Conservation (phyloP, 2,797 vertebrate species). For the Chromobotia macracanthus region DNA sequence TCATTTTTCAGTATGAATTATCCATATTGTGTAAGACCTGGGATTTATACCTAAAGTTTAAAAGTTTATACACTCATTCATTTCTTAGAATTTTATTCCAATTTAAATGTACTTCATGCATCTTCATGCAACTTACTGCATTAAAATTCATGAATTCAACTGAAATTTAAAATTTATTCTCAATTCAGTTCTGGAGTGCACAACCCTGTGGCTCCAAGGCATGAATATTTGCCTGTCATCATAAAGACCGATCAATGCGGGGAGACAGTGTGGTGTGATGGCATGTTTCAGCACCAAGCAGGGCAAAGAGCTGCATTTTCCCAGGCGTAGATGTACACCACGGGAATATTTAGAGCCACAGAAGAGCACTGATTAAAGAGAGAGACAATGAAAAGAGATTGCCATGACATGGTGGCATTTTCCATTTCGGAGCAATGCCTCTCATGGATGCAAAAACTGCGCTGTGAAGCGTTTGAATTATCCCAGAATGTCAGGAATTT, state of each 20-base stretch:
- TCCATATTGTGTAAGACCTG: not conserved
- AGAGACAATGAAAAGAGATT: conserved; percentile 79
- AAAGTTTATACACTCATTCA: not conserved
- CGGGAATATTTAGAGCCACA: conserved; percentile 75
- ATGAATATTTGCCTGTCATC: conserved; percentile 62
- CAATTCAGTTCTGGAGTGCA: not conserved
- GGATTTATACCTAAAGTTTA: not conserved
- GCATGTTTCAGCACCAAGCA: conserved; percentile 68
- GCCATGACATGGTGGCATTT: conserved; percentile 76
- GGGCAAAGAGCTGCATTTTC: conserved; percentile 79
- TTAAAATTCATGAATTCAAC: not conserved
- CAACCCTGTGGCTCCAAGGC: not conserved
- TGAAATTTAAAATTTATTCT: not conserved
- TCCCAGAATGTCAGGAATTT: conserved; percentile 82
- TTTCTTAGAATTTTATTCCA: conserved; percentile 14
- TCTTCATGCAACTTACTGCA: not conserved
- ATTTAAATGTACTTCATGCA: not conserved
- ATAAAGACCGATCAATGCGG: not conserved
- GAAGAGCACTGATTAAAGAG: conserved; percentile 81
- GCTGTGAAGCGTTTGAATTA: conserved; percentile 80
- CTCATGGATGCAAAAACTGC: conserved; percentile 76
- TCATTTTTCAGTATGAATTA: not conserved
- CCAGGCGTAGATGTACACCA: conserved; percentile 80
- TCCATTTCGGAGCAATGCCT: conserved; percentile 71
- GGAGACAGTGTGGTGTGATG: conserved; percentile 39